A percentile compares a stretch with the other conserved stretches of the same genome.
phyloP scores from a whole-genome alignment of 2,797 vertebrate genomes.

The Ctenopoma kingsleyae region DNA sequence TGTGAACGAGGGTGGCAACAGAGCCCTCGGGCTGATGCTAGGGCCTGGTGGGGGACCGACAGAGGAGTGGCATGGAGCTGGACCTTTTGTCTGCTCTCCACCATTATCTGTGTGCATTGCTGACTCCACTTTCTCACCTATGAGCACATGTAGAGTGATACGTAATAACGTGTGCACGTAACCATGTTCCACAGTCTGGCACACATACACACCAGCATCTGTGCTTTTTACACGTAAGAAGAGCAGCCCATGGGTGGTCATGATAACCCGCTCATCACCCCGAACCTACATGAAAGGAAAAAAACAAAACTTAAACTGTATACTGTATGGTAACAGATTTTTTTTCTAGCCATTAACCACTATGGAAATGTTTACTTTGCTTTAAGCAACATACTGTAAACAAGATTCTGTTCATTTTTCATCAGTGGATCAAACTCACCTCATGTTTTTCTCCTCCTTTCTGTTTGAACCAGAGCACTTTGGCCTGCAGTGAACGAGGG shows the following conservation, averaged over 20 bases:
- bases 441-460: constrained; percentile 87
- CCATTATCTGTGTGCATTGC: constrained; percentile 80
- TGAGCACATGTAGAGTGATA: constrained; percentile 90
- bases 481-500: constrained; percentile 94
- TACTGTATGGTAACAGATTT: too few relatives aligned
- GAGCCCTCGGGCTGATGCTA: constrained; percentile 60
- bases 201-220: constrained; percentile 93
- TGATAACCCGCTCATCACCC: constrained; percentile 89
- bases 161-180: constrained; percentile 92
- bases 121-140: constrained; percentile 87
- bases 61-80: constrained; percentile 40
- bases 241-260: constrained; percentile 93
- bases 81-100: constrained; percentile 54
- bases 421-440: constrained; percentile 76
- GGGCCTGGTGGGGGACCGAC: constrained; percentile 32
- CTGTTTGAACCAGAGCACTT: constrained; percentile 93
- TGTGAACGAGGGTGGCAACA: constrained; percentile 76
- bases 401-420: background rate
- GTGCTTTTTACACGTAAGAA: constrained; percentile 86
- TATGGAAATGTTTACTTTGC: background rate
- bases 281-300: constrained; percentile 84
- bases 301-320: background rate
- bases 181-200: constrained; percentile 94
- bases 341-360: too few relatives aligned
- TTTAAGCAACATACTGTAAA: background rate